phyloP scores from a whole-genome alignment of 2,113 vertebrate species.

The Chascanopsetta lugubris region DNA sequence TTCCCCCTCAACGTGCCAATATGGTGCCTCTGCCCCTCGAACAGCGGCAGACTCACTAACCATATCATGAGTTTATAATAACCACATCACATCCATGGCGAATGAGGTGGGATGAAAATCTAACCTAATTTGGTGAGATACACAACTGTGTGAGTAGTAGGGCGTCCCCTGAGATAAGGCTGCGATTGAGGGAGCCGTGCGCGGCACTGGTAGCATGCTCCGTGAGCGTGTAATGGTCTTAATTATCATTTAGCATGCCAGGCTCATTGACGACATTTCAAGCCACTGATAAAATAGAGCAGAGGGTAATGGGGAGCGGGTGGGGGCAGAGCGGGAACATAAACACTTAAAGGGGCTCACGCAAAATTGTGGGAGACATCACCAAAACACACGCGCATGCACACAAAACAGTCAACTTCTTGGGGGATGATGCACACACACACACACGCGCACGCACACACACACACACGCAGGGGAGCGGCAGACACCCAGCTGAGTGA shows the following conservation, averaged over 20 bases:
- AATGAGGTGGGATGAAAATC: conserved; percentile 74
- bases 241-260: conserved; percentile 78
- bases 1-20: conserved; percentile 51
- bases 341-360: conserved; percentile 47
- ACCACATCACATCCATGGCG: conserved; percentile 71
- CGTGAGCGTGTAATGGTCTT: conserved; percentile 78
- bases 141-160: conserved; percentile 65
- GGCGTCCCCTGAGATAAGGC: conserved; percentile 72
- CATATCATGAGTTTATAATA: conserved; percentile 75
- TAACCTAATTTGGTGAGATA: conserved; percentile 77
- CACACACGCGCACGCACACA: conserved; percentile 11
- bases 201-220: conserved; percentile 63
- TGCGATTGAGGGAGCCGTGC: conserved; percentile 60
- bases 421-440: neutral
- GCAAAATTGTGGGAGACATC: conserved; percentile 9
- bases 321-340: conserved; percentile 2
- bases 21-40: conserved; percentile 56
- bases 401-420: conserved; percentile 2
- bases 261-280: conserved; percentile 66
- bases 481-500: conserved; percentile 66
- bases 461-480: conserved; percentile 54
- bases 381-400: conserved; percentile 10
- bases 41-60: conserved; percentile 67
- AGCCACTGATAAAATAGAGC: conserved; percentile 65
- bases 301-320: conserved; percentile 21